Conservation (phyloP, 2,797 vertebrate species). For the Rhabdophis nuchalis region DNA sequence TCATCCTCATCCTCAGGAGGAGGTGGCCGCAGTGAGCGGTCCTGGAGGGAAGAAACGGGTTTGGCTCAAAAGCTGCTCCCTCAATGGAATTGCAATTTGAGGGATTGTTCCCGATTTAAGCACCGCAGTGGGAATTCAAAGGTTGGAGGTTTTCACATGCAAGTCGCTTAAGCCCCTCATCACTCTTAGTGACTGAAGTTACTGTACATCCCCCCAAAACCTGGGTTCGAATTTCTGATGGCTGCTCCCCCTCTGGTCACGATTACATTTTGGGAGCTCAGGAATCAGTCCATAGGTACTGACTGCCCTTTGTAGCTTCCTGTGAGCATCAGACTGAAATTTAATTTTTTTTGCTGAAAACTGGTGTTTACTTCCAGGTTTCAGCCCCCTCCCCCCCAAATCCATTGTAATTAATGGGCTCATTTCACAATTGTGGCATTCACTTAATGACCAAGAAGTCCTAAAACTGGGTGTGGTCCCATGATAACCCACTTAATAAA, state of each 20-base stretch:
- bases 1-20: conserved; percentile 88
- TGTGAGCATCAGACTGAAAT: not conserved
- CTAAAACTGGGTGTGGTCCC: not conserved
- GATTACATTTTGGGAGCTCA: not conserved
- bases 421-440: not conserved
- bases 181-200: not conserved
- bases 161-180: not conserved
- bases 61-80: not conserved
- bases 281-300: not conserved
- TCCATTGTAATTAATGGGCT: not conserved
- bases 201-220: not conserved
- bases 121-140: no score
- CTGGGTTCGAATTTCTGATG: not conserved
- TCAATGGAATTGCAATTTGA: no score
- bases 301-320: not conserved
- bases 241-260: not conserved
- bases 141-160: no score
- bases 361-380: not conserved
- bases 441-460: not conserved
- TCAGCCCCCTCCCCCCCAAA: no score
- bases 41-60: conserved; percentile 47
- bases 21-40: conserved; percentile 55
- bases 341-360: not conserved
- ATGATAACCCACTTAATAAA: not conserved
- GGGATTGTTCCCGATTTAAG: no score